Evolutionary conservation across 2,797 vertebrate species (phyloP), one percentile per base, ranked within the genome.

Genomic region (Coregonus sp.): DNA sequence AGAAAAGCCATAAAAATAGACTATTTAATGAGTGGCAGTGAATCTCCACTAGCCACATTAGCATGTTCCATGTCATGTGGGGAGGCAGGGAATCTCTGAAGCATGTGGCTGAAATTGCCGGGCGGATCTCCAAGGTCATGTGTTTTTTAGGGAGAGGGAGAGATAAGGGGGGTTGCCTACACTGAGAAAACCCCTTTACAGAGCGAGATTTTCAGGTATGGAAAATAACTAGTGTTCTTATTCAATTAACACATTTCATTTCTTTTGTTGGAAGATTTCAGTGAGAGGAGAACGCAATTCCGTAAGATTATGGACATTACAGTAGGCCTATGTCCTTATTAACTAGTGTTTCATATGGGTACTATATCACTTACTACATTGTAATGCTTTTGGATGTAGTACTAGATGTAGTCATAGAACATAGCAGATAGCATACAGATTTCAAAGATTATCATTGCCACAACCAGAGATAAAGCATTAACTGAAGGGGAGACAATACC

Each of bases 81-180:
- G 31, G 54, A 75, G 29, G 20, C 29, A 31, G 51, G 47, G 65
- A 35, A 51, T 56, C 7, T 51, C 67, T 71, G 35, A 78, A 75
- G 59, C 40, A 47, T 11, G 63, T 66, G 25, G 52, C 51, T 69
- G 59, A 74, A 79, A 69, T 50, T n/a, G 16, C 15, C 7, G 7
- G 56, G 9, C 70, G 50, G 15, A 54, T 77, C 82, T 74, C 72
- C 15, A 16, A 66, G 50, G 70, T 81, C 73, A 79, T 84, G 73
- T 74, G 76, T 78, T 79, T 82, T 79, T 81, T 66, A 16, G 7
- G 37, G n/a, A 3, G 35, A 37, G 33, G 35, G 31, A 68, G 35
- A 51, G 69, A 70, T 69, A 69, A 47, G 15, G 14, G 25, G 20
- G 63, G 25, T 29, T 63, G 63, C 7, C 63, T 65, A 31, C 63